A percentile compares a stretch with the other conserved stretches of the same genome.
Conservation (phyloP, 2,888 invertebrate genomes). For the Pammene fasciana region DNA sequence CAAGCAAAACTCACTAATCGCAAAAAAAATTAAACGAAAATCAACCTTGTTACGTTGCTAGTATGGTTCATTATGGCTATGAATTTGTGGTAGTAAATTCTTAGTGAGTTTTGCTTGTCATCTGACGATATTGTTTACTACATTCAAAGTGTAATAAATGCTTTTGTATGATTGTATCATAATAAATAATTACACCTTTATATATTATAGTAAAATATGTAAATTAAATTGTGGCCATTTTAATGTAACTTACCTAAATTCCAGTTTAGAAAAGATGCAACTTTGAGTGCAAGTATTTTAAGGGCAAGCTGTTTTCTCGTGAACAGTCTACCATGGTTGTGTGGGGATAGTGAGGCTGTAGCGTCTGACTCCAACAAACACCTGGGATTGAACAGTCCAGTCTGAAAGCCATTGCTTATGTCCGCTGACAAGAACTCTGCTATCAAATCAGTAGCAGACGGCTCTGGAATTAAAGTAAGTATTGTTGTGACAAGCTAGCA, state of each 20-base stretch:
- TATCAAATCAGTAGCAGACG: constrained; percentile 91
- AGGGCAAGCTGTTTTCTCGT: constrained; percentile 89
- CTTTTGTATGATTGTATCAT: no score
- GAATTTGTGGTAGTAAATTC: no score
- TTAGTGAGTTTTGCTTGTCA: no score
- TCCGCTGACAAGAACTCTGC: constrained; percentile 92
- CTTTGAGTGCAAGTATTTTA: constrained; percentile 93
- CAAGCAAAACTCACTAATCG: no score
- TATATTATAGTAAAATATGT: no score
- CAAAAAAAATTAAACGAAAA: no score
- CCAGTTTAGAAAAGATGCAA: constrained; percentile 93
- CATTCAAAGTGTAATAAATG: no score
- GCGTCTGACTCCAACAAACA: constrained; percentile 70
- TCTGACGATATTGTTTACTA: no score
- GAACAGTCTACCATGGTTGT: constrained; percentile 61
- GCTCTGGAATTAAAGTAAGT: constrained; percentile 83
- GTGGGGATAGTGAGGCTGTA: constrained; percentile 74
- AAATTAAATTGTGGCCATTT: neutral
- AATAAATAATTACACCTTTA: no score
- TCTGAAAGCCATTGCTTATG: constrained; percentile 73
- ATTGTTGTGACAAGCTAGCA: no score
- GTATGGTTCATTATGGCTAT: no score
- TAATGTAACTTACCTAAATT: constrained; percentile 85
- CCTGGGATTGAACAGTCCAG: constrained; percentile 65
- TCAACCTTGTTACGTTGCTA: no score